Conservation (phyloP, 1,140 invertebrate genomes). For the Araneus ventricosus region DNA sequence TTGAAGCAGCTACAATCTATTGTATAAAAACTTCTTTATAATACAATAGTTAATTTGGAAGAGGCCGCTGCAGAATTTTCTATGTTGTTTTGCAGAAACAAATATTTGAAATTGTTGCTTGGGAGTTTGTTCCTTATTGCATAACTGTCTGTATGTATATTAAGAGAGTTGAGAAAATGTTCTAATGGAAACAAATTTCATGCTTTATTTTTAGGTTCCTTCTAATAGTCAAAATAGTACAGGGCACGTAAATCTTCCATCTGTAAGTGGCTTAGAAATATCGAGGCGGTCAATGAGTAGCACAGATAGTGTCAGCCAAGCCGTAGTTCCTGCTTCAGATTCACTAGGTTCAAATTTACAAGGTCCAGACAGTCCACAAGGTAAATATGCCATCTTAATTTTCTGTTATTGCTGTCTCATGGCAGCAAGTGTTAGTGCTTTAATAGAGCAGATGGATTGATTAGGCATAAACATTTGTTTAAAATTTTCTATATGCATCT, state of each 20-base stretch:
- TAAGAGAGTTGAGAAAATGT: not conserved
- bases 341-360: constrained; percentile 74
- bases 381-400: constrained; percentile 26
- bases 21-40: not conserved
- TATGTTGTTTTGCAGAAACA: no score
- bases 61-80: no score
- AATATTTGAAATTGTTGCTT: no score
- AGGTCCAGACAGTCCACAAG: constrained; percentile 72
- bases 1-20: no score
- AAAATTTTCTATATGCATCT: constrained; percentile 65
- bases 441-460: constrained; percentile 70
- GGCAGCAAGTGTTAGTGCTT: constrained; percentile 72
- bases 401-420: constrained; percentile 35
- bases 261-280: constrained; percentile 75
- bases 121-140: no score
- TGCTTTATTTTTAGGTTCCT: constrained; percentile 60
- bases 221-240: constrained; percentile 74
- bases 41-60: no score
- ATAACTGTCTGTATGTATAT: no score
- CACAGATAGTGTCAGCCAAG: constrained; percentile 72
- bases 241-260: constrained; percentile 70
- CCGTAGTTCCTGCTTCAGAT: constrained; percentile 73
- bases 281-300: constrained; percentile 74
- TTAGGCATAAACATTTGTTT: constrained; percentile 39
- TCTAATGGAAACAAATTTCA: not conserved